Conservation (phyloP, 2,888 invertebrate genomes). For the Cephus rjabovi region DNA sequence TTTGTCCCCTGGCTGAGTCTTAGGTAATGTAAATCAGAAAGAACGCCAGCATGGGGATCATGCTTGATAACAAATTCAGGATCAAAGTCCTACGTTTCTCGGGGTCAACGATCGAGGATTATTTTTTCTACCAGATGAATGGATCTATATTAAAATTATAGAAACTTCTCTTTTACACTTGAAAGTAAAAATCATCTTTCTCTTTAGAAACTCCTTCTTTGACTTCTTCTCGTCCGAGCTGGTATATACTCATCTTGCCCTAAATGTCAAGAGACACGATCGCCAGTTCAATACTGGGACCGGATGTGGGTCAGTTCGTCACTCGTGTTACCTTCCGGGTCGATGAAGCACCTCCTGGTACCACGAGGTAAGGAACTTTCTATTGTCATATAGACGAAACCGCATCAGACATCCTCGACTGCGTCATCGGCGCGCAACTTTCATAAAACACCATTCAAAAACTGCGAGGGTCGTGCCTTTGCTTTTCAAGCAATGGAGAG, state of each 20-base stretch:
- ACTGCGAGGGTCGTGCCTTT: not conserved
- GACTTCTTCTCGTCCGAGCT: not conserved
- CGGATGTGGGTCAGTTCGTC: slow-evolving; percentile 60
- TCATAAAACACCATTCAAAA: slow-evolving; percentile 13
- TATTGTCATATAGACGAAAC: slow-evolving; percentile 45
- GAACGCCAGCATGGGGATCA: not conserved
- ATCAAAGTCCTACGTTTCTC: not conserved
- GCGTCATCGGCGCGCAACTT: slow-evolving; percentile 22
- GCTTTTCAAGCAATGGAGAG: not conserved
- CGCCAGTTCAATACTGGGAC: slow-evolving; percentile 14
- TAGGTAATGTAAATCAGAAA: not conserved
- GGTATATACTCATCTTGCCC: not conserved
- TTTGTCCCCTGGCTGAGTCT: not conserved
- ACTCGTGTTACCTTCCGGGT: slow-evolving; percentile 61
- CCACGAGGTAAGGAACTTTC: slow-evolving; percentile 47
- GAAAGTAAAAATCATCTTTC: not conserved
- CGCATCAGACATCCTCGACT: slow-evolving; percentile 22
- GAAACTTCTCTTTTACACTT: not conserved
- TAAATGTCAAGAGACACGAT: slow-evolving; percentile 3
- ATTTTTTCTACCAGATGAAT: not conserved
- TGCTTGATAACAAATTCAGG: not conserved
- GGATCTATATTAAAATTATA: not conserved
- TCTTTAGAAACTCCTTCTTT: not conserved
- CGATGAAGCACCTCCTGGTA: slow-evolving; percentile 35
- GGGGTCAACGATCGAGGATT: not conserved